Conservation (phyloP, 2,113 vertebrate genomes). For the Brevimyrus niger region DNA sequence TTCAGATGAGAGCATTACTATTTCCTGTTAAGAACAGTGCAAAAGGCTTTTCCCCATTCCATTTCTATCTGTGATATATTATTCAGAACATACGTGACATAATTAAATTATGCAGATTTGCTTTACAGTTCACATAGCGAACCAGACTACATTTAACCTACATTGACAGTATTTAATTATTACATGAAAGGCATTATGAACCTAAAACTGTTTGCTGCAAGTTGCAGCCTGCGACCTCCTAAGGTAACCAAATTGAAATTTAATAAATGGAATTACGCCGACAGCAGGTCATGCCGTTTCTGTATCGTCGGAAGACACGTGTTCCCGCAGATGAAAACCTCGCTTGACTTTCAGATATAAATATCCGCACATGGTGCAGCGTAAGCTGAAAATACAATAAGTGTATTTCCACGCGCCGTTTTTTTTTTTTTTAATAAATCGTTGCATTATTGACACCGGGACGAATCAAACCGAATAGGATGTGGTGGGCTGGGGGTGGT, state of each 20-base stretch:
- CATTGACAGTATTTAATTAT: neutral
- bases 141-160: neutral
- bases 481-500: neutral
- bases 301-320: neutral
- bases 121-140: neutral
- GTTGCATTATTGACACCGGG: slow-evolving; percentile 26
- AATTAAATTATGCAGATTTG: neutral
- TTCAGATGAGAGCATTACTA: neutral
- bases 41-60: neutral
- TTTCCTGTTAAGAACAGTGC: neutral
- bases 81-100: neutral
- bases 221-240: neutral
- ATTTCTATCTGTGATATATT: neutral
- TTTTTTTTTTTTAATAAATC: neutral
- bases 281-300: neutral
- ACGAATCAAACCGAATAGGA: slow-evolving; percentile 29
- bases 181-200: neutral
- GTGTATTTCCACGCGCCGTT: neutral
- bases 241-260: neutral
- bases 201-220: neutral
- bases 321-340: neutral
- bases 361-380: neutral
- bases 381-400: neutral
- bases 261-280: neutral
- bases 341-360: neutral